Conservation (phyloP, 1,140 invertebrate genomes). For the Protaetia brevitarsis region DNA sequence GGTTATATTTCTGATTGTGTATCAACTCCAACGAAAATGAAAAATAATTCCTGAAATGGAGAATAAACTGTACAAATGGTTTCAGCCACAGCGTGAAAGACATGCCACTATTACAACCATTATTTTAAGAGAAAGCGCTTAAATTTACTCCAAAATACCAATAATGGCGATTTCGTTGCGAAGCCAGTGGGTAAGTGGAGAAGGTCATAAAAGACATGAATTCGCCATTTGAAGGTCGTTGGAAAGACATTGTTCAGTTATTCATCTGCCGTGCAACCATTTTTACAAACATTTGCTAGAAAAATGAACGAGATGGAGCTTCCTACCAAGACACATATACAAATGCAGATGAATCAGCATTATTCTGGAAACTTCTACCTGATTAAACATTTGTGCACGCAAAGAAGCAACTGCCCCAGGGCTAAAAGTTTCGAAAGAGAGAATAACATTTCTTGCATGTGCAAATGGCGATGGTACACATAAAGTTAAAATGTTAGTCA, state of each 20-base stretch:
- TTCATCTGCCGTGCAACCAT: conserved; percentile 32
- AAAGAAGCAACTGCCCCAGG: conserved; percentile 35
- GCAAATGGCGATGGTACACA: conserved; percentile 36
- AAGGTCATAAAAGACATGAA: conserved; percentile 26
- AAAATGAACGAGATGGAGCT: conserved; percentile 27
- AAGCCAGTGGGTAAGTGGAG: not conserved
- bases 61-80: conserved; percentile 17
- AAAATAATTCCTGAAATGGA: not conserved
- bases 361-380: conserved; percentile 34
- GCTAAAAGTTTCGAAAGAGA: conserved; percentile 40
- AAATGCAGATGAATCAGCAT: conserved; percentile 37
- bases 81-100: not conserved
- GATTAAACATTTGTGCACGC: conserved; percentile 29
- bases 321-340: conserved; percentile 29
- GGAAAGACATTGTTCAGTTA: conserved; percentile 45
- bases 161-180: not conserved
- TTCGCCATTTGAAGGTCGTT: conserved; percentile 41
- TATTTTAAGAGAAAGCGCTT: not conserved
- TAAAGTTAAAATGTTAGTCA: conserved; percentile 38
- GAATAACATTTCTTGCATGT: conserved; percentile 34
- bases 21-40: not conserved
- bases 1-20: not conserved
- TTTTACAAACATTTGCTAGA: conserved; percentile 24
- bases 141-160: not conserved
- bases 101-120: not conserved